Percentiles rank a stretch among this genome's conserved stretches.
Evolutionary conservation across 2,888 invertebrate genomes (phyloP).

Genomic region (Lasioglossum morio): DNA sequence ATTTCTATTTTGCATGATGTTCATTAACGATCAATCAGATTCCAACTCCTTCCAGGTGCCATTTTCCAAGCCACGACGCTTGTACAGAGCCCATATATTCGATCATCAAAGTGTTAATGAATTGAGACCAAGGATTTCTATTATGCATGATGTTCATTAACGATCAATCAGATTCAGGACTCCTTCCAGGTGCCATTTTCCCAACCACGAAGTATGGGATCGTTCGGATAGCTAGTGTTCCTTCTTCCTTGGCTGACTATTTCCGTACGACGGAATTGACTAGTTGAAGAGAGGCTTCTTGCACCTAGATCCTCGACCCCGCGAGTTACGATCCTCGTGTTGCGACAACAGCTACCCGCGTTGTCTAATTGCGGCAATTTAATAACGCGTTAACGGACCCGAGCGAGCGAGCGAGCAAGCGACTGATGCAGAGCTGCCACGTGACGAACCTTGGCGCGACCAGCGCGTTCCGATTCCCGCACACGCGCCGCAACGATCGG

Average conservation of each 20-base stretch:
- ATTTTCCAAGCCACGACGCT: accelerated
- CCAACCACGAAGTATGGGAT: not conserved
- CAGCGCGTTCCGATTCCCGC: not conserved
- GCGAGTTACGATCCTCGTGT: constrained; percentile 54
- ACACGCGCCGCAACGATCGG: not conserved
- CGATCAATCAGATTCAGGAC: no score
- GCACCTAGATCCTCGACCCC: constrained; percentile 65
- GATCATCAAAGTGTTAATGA: no score
- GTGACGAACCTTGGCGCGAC: constrained; percentile 44
- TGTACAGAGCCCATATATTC: no score
- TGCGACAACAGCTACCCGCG: constrained; percentile 54
- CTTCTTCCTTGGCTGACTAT: constrained; percentile 10
- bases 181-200: no score
- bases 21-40: no score
- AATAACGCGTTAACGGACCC: constrained; percentile 70
- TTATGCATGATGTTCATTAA: no score
- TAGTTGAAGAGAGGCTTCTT: constrained; percentile 8
- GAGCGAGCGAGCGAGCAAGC: constrained; percentile 27
- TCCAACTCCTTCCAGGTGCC: no score
- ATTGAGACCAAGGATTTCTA: no score
- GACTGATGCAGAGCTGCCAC: constrained; percentile 40
- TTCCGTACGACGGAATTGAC: constrained; percentile 38
- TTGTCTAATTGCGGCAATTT: constrained; percentile 73
- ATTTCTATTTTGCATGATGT: no score
- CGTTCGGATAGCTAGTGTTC: not conserved